Evolutionary conservation across 2,113 vertebrate genomes (phyloP), one percentile per base, ranked within the genome.

Genomic region (Centrocercus urophasianus): DNA sequence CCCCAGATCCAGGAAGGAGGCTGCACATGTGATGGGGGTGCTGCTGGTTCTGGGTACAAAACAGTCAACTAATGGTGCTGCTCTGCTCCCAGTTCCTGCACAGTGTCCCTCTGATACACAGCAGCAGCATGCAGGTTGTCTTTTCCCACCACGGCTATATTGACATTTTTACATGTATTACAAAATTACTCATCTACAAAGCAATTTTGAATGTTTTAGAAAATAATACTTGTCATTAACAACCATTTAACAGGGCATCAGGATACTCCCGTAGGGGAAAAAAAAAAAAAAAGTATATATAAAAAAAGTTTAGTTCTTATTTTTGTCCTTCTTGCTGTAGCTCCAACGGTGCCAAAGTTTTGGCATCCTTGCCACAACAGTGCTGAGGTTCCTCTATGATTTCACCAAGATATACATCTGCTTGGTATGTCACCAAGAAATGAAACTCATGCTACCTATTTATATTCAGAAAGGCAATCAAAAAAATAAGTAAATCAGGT

Each of bases 1-100:
- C 21, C 34, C 10, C 56, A 17, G 54, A 4, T 40, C 38, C 16
- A 5, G 5, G 14, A 73, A 42, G 59, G 73, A 78, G 87, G 59
- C 24, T 61, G 20, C 8, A 1, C 0, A 1, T 1, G n/a, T 28
- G 6, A 78, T 36, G 6, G 30, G 13, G 56, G 14, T 1, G 15
- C 18, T 67, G 7, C 42, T 19, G 59, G 14, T 48, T 66, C 69
- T n/a, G 45, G 61, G 13, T 17, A 74, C 0, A 2, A 75, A 30
- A 43, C 19, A 87, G 27, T 54, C 13, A 89, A 40, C 36, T 71
- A 70, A 71, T 2, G 25, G 32, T 20, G 32, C 40, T 71, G 52
- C 56, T 80, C 73, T 60, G 45, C 50, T 27, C 83, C 28, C 25
- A n/a, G 4, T 40, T 82, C 43, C 61, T 21, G 28, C 32, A 14